Conservation (phyloP, 1,140 invertebrate genomes). For the Spodoptera litura region DNA sequence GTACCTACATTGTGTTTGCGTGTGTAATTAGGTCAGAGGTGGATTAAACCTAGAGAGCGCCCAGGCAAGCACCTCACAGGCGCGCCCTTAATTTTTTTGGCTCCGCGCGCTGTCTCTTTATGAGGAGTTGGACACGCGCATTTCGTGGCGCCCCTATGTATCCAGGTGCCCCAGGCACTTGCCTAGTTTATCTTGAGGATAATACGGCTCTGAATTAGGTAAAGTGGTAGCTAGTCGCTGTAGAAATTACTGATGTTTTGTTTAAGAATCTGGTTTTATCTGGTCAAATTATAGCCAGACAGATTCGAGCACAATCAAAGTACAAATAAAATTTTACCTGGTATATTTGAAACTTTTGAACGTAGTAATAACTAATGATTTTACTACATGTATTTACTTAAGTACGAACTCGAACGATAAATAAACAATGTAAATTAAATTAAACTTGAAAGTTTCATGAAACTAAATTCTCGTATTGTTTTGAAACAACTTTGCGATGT, state of each 20-base stretch:
- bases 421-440: neutral
- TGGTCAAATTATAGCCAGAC: neutral
- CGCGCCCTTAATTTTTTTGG: too few species aligned
- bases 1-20: constrained; percentile 3
- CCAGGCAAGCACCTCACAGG: too few species aligned
- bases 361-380: too few species aligned
- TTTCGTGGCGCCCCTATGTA: too few species aligned
- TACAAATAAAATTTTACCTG: too few species aligned
- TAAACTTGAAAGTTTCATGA: neutral
- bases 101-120: too few species aligned
- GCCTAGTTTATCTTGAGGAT: too few species aligned
- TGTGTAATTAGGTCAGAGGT: neutral
- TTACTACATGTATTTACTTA: too few species aligned
- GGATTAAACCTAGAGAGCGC: too few species aligned
- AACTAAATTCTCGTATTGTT: constrained; percentile 16
- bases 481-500: neutral
- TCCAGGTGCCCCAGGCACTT: too few species aligned
- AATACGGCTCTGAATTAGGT: neutral
- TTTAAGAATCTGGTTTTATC: neutral
- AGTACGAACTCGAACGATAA: neutral
- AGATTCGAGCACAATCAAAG: neutral
- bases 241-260: neutral
- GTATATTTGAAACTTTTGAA: too few species aligned
- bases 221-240: neutral
- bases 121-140: too few species aligned